A percentile compares a stretch with the other conserved stretches of the same genome.
phyloP scores from a whole-genome alignment of 1,140 invertebrate genomes.

The Geopemphigus sp. region DNA sequence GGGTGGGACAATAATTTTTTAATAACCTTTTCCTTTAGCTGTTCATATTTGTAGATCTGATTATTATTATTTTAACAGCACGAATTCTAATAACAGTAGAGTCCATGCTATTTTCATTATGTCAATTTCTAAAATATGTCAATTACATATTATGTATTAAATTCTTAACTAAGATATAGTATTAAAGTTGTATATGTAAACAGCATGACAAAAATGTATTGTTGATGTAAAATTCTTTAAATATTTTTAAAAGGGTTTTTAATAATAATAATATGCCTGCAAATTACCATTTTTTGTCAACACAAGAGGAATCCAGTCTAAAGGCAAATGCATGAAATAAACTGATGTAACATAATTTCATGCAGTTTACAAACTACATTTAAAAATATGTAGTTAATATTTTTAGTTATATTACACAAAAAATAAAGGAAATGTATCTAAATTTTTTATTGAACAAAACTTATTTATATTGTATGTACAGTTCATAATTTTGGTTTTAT shows the following conservation, averaged over 20 bases:
- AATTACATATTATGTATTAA: neutral
- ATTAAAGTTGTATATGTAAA: neutral
- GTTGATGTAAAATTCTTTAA: neutral
- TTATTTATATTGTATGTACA: too few relatives aligned
- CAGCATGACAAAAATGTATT: neutral
- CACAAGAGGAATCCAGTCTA: neutral
- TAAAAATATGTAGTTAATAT: too few relatives aligned
- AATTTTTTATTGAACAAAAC: too few relatives aligned
- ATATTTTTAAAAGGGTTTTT: neutral
- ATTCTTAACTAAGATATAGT: neutral
- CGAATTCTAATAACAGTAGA: slow-evolving; percentile 1
- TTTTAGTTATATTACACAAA: too few relatives aligned
- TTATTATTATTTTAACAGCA: slow-evolving; percentile 21
- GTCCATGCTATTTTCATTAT: neutral
- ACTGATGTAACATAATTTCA: too few relatives aligned
- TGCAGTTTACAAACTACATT: too few relatives aligned
- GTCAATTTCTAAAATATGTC: neutral
- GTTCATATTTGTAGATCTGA: slow-evolving; percentile 7
- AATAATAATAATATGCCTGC: neutral
- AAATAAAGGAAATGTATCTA: too few relatives aligned
- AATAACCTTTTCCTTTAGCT: slow-evolving; percentile 1
- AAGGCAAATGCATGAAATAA: neutral
- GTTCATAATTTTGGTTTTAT: too few relatives aligned
- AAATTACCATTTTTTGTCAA: neutral
- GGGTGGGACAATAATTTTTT: neutral